phyloP scores from a whole-genome alignment of 1,140 invertebrate species.

The Conopomorpha cramerella region DNA sequence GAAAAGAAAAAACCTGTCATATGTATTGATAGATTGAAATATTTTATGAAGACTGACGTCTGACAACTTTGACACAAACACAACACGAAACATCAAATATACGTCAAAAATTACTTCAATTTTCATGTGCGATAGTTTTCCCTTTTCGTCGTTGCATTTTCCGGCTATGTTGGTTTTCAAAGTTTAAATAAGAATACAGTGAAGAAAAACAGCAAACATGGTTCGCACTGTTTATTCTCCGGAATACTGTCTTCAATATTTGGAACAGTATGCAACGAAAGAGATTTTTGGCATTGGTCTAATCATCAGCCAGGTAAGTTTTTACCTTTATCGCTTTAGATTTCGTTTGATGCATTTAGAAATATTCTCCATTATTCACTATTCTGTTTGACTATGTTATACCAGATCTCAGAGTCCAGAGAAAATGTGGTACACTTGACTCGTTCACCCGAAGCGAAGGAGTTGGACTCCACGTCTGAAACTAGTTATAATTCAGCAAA shows the following conservation, averaged over 20 bases:
- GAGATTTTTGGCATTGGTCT: constrained; percentile 67
- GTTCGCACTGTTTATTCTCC: constrained; percentile 46
- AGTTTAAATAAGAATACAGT: too few species aligned
- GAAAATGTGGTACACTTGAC: constrained; percentile 76
- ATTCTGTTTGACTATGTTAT: constrained; percentile 6
- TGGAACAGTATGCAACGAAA: constrained; percentile 49
- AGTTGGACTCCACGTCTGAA: constrained; percentile 20
- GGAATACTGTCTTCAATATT: constrained; percentile 49
- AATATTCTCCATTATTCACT: constrained; percentile 2
- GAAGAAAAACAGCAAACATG: too few species aligned
- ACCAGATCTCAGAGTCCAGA: constrained; percentile 61
- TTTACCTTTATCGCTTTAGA: constrained; percentile 7
- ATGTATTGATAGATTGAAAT: too few species aligned
- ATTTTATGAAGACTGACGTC: too few species aligned
- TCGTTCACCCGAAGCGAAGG: constrained; percentile 67
- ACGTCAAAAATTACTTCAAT: too few species aligned
- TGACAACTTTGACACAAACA: too few species aligned
- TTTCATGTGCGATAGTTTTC: too few species aligned
- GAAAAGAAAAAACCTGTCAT: too few species aligned
- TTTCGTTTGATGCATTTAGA: constrained; percentile 4
- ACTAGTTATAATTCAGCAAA: constrained; percentile 24
- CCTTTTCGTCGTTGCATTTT: too few species aligned
- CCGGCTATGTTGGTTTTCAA: too few species aligned
- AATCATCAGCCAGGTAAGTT: constrained; percentile 69
- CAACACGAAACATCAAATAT: too few species aligned